phyloP scores from a whole-genome alignment of 2,113 vertebrate genomes.

The Percopsis transmontana region DNA sequence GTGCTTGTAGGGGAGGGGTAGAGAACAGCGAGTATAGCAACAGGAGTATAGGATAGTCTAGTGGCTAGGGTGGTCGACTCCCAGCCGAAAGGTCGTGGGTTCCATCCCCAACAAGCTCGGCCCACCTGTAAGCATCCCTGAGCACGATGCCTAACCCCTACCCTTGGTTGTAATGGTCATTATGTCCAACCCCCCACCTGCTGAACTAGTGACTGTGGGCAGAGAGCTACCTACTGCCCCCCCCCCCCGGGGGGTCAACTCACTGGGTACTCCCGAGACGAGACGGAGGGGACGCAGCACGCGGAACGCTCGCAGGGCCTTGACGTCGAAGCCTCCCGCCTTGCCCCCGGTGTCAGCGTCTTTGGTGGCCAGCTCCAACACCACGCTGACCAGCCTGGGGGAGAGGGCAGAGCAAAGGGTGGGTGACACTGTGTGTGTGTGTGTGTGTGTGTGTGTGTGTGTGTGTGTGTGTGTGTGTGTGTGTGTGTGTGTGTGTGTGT shows the following conservation, averaged over 20 bases:
- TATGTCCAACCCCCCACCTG: too few relatives aligned
- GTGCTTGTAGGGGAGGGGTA: too few relatives aligned
- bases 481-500: constrained; percentile 4
- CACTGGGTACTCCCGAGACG: constrained; percentile 98
- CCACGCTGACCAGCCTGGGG: constrained; percentile 95
- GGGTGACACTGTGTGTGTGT: background rate
- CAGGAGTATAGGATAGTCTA: too few relatives aligned
- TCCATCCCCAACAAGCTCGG: too few relatives aligned
- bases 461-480: constrained; percentile 12
- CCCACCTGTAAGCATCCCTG: too few relatives aligned
- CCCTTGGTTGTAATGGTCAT: too few relatives aligned
- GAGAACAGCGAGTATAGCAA: too few relatives aligned
- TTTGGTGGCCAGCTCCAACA: constrained; percentile 97
- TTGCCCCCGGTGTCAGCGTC: constrained; percentile 93
- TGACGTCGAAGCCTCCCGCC: constrained; percentile 97
- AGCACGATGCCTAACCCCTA: too few relatives aligned
- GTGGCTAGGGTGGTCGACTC: too few relatives aligned
- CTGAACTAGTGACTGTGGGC: too few relatives aligned
- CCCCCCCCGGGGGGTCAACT: constrained; percentile 45
- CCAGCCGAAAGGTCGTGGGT: too few relatives aligned
- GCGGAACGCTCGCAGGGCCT: constrained; percentile 96
- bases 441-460: constrained; percentile 5
- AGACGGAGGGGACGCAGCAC: constrained; percentile 96
- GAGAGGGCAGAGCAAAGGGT: background rate
- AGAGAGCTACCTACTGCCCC: too few relatives aligned